Percentiles rank a stretch among this genome's conserved stretches.
phyloP scores from a whole-genome alignment of 2,797 vertebrate genomes.

The Thalassophryne amazonica region DNA sequence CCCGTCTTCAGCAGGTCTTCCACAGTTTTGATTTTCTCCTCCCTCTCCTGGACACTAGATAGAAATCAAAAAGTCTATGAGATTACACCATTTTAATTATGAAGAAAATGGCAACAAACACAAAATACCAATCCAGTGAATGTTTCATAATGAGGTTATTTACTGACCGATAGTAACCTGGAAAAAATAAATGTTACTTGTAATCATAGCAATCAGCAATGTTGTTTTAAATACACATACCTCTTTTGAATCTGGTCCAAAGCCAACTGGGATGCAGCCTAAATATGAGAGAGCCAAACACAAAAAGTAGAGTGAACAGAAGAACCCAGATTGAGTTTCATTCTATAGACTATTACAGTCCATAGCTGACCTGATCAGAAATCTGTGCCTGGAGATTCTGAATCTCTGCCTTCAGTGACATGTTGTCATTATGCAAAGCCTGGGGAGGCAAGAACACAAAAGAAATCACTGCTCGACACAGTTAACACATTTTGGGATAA shows the following conservation, averaged over 20 bases:
- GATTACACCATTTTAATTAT: background rate
- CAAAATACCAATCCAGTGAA: too few relatives aligned
- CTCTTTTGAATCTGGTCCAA: constrained; percentile 92
- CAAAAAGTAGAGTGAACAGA: constrained; percentile 11
- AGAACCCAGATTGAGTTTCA: background rate
- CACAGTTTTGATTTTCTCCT: constrained; percentile 92
- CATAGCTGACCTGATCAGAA: constrained; percentile 86
- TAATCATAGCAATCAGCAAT: too few relatives aligned
- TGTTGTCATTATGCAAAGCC: constrained; percentile 91
- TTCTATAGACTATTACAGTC: background rate
- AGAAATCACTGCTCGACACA: background rate
- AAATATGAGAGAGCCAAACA: constrained; percentile 4
- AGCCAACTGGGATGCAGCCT: constrained; percentile 73
- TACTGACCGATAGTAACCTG: background rate
- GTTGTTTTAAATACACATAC: too few relatives aligned
- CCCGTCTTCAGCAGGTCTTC: constrained; percentile 91
- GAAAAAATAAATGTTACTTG: too few relatives aligned
- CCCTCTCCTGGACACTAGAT: constrained; percentile 85
- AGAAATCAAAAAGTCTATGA: background rate
- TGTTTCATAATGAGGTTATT: background rate
- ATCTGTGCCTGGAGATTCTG: constrained; percentile 89
- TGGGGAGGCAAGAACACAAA: constrained; percentile 46
- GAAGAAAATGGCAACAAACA: too few relatives aligned
- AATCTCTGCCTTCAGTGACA: constrained; percentile 88
- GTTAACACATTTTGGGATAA: background rate